phyloP scores from a whole-genome alignment of 2,888 invertebrate genomes.

The Dascillus cervinus region DNA sequence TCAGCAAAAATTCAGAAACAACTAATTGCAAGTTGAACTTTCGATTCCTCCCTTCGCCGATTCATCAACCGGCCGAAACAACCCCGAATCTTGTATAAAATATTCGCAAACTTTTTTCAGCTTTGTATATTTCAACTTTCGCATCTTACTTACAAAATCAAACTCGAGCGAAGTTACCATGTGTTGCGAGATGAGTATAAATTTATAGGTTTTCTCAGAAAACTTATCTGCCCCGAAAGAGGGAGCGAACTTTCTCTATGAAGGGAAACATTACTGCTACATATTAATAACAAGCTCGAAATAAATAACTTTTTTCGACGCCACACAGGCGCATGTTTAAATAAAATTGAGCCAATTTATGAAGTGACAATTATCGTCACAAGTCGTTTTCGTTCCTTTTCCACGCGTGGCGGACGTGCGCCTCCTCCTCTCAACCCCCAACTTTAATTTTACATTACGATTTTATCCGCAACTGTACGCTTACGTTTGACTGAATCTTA shows the following conservation, averaged over 20 bases:
- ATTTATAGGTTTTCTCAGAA: conserved; percentile 15
- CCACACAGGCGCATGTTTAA: conserved; percentile 31
- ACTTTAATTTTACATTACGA: too few species aligned
- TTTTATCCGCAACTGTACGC: neutral
- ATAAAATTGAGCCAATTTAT: conserved; percentile 39
- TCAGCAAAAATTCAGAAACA: too few species aligned
- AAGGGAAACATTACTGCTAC: conserved; percentile 7
- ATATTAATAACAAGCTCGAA: conserved; percentile 10
- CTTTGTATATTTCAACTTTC: too few species aligned
- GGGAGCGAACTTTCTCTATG: conserved; percentile 10
- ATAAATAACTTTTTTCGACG: conserved; percentile 10
- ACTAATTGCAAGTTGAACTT: too few species aligned
- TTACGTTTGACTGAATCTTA: conserved; percentile 21
- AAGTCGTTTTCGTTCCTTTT: conserved; percentile 24
- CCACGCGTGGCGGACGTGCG: conserved; percentile 26
- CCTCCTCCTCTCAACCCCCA: too few species aligned
- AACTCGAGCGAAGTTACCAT: conserved; percentile 12
- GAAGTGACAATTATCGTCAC: conserved; percentile 40
- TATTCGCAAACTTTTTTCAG: too few species aligned
- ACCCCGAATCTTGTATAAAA: too few species aligned
- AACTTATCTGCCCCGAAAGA: conserved; percentile 14
- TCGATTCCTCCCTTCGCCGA: too few species aligned
- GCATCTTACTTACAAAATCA: conserved; percentile 7
- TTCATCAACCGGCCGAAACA: too few species aligned
- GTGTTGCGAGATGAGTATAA: conserved; percentile 11